Evolutionary conservation across 2,113 vertebrate species (phyloP), one percentile per base, ranked within the genome.

Genomic region (Nyctereutes procyonoides): DNA sequence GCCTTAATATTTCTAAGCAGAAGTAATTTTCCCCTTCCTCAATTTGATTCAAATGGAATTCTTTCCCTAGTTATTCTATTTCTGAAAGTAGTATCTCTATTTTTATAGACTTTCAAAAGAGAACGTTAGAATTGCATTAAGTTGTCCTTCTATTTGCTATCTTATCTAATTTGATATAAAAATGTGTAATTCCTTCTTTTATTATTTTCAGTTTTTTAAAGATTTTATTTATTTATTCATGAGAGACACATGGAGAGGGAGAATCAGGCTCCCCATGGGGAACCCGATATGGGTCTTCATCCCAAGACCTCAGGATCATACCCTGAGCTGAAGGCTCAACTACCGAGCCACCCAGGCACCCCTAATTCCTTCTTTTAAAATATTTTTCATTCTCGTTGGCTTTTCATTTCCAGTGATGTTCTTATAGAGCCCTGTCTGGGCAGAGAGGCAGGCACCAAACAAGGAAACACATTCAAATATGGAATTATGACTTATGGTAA

Each of bases 81-180:
- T 90, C 67, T 83, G 48, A 77, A 65, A 79, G 6, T 74, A 26
- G 19, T 55, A 48, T 82, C 67, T 83, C 67, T 92, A 51, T 82
- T 83, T 67, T 89, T 88, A 60, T 1, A 83, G 48, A 65, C 55
- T 96, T 95, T 89, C 83, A 83, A 93, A 94, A 55, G 48, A 63
- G 26, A 96, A 96, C 88, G 16, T 76, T 97, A 63, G n/a, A 79
- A 91, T 80, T 56, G 71, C 38, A 62, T 67, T 35, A 96, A n/a
- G 4, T 80, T 92, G 84, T 90, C 20, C 48, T 89, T 87, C 32
- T 81, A 73, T 73, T 88, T 90, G 30, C 69, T 94, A 51, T 93
- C 28, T 90, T 35, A 55, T 81, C 77, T 95, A 96, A 90, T 85
- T 80, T 73, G 43, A 83, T 84, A 53, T 96, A 79, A 86, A 92